Percentiles rank a stretch among this genome's conserved stretches.
phyloP scores from a whole-genome alignment of 2,888 invertebrate species.

The Hecatera dysodea region DNA sequence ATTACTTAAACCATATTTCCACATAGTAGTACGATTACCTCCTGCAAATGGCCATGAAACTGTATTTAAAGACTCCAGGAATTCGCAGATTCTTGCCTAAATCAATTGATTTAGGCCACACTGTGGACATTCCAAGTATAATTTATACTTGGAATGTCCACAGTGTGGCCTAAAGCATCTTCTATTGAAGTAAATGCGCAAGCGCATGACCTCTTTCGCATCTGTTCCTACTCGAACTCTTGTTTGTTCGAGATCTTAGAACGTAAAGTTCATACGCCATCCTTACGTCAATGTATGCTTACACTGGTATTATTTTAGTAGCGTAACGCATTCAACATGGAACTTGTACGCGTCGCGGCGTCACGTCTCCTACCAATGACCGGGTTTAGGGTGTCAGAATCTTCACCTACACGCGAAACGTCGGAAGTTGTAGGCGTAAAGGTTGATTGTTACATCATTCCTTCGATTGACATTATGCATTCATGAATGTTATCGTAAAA shows the following conservation, averaged over 20 bases:
- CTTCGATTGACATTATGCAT: conserved; percentile 62
- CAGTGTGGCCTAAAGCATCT: background rate
- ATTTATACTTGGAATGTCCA: conserved; percentile 3
- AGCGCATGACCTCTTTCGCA: conserved; percentile 17
- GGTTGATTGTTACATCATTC: conserved; percentile 84
- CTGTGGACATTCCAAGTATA: too few relatives aligned
- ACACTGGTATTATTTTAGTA: conserved; percentile 68
- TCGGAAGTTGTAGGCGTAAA: conserved; percentile 83
- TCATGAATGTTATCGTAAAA: conserved; percentile 59
- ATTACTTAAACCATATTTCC: conserved; percentile 12
- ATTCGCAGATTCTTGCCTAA: conserved; percentile 8
- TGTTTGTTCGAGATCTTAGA: conserved; percentile 53
- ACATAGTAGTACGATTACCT: background rate
- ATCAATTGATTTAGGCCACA: conserved; percentile 16
- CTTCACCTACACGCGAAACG: conserved; percentile 74
- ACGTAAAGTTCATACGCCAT: conserved; percentile 59
- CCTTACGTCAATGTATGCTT: conserved; percentile 66
- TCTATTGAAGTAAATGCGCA: conserved; percentile 8
- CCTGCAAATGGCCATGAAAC: background rate
- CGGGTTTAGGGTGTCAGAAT: conserved; percentile 78
- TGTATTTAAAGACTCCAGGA: conserved; percentile 3
- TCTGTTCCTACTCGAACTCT: conserved; percentile 30
- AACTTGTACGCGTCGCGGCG: conserved; percentile 58
- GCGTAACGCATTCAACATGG: conserved; percentile 61
- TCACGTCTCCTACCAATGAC: conserved; percentile 74